These are phyloP conservation scores for Protobothrops mucrosquamatus DNA, from an alignment of 2,113 vertebrate species.

Conservation along the genomic window DNA sequence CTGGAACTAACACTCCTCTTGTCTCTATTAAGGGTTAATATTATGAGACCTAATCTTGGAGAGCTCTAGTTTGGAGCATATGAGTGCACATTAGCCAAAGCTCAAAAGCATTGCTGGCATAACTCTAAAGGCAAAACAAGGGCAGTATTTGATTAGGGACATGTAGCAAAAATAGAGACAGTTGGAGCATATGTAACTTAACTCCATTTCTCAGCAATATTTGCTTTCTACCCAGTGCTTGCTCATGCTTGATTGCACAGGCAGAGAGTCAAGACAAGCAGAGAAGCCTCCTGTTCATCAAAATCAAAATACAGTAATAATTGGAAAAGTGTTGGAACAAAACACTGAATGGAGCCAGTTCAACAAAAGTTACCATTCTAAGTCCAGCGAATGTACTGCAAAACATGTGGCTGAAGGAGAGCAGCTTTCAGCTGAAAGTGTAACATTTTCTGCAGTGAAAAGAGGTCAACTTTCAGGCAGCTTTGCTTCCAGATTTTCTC, in stretches of 20 bases:
- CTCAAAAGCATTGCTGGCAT: not conserved
- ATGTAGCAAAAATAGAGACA: not conserved
- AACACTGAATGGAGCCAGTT: slow-evolving; percentile 53
- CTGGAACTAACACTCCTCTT: not conserved
- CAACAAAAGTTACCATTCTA: slow-evolving; percentile 53
- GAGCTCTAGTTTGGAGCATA: not conserved
- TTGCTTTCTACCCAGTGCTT: slow-evolving; percentile 63
- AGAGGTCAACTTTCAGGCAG: slow-evolving; percentile 21
- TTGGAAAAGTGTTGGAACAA: slow-evolving; percentile 60
- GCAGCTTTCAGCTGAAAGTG: slow-evolving; percentile 27
- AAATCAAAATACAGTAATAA: slow-evolving; percentile 74
- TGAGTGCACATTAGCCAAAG: not conserved
- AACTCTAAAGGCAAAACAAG: not conserved
- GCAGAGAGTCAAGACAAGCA: slow-evolving; percentile 70
- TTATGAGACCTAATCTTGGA: not conserved
- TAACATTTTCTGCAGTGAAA: slow-evolving; percentile 19
- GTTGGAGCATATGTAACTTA: slow-evolving; percentile 20
- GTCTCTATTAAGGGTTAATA: not conserved
- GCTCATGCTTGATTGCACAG: slow-evolving; percentile 67
- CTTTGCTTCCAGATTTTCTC: slow-evolving; percentile 23
- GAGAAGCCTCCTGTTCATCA: slow-evolving; percentile 70
- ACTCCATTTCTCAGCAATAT: slow-evolving; percentile 61
- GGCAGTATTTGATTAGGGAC: not conserved
- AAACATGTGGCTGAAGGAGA: slow-evolving; percentile 18
- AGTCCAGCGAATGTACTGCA: slow-evolving; percentile 30